phyloP scores from a whole-genome alignment of 2,888 invertebrate species.

The Pterobdella sp. region DNA sequence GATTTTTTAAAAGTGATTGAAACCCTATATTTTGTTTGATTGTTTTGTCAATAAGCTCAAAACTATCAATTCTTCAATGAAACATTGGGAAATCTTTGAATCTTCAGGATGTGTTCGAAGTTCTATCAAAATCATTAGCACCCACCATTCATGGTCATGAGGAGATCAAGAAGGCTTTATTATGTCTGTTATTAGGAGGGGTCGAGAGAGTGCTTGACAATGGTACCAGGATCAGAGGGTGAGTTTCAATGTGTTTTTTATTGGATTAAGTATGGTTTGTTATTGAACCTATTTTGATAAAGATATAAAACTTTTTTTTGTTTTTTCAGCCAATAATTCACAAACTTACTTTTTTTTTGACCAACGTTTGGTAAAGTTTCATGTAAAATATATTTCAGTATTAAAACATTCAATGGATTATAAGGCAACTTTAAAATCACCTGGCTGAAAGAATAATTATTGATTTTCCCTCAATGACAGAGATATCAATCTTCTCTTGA shows the following conservation, averaged over 20 bases:
- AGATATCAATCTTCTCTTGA: constrained; percentile 80
- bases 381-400: too few relatives aligned
- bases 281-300: background rate
- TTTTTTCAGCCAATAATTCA: too few relatives aligned
- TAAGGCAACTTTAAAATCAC: background rate
- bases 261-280: background rate
- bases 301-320: too few relatives aligned
- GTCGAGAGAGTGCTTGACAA: constrained; percentile 77
- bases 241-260: constrained; percentile 39
- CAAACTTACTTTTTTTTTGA: too few relatives aligned
- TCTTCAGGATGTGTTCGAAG: constrained; percentile 69
- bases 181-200: constrained; percentile 87
- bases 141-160: constrained; percentile 96
- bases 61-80: background rate
- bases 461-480: constrained; percentile 37
- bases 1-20: too few relatives aligned
- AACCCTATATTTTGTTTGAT: too few relatives aligned
- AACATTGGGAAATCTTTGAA: background rate
- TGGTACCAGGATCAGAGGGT: constrained; percentile 54
- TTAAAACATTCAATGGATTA: background rate
- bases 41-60: too few relatives aligned
- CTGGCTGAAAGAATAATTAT: too few relatives aligned
- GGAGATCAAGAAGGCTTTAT: constrained; percentile 87
- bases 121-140: constrained; percentile 81
- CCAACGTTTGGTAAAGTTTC: background rate